phyloP scores from a whole-genome alignment of 1,140 invertebrate genomes.

The Drosophila arizonae region DNA sequence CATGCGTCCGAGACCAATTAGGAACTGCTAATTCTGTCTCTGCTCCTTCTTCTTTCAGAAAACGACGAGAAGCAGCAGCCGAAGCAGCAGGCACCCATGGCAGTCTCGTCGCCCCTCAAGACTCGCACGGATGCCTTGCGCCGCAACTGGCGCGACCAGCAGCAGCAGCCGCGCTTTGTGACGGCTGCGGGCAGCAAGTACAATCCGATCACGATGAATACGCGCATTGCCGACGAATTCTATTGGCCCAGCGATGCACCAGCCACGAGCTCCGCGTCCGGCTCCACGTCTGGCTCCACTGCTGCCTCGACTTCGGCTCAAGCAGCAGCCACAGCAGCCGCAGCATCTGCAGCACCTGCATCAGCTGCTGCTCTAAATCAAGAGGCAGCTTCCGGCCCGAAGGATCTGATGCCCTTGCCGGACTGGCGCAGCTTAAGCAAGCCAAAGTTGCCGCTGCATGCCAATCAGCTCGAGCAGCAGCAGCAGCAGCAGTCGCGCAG shows the following conservation, averaged over 20 bases:
- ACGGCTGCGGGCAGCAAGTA: constrained; percentile 32
- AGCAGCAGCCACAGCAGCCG: neutral
- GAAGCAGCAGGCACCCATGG: neutral
- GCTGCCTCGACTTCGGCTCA: constrained; percentile 1
- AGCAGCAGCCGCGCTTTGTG: constrained; percentile 35
- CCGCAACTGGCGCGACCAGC: constrained; percentile 22
- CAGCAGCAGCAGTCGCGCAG: neutral
- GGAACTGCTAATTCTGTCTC: neutral
- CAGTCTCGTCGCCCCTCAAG: neutral
- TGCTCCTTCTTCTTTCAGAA: neutral
- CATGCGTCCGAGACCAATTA: neutral
- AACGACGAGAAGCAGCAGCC: constrained; percentile 4
- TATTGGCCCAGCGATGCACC: constrained; percentile 4
- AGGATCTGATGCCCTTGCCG: neutral
- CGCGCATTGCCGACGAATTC: constrained; percentile 48
- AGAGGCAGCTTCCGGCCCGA: too few species aligned
- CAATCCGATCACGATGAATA: constrained; percentile 58
- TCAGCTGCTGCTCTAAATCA: neutral
- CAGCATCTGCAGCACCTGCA: neutral
- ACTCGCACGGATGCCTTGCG: neutral
- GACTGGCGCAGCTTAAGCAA: constrained; percentile 12
- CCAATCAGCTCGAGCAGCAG: neutral
- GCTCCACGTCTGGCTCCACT: too few species aligned
- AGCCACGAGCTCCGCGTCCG: neutral
- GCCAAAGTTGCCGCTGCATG: neutral